Base-by-base conservation (phyloP, 1,140 invertebrate genomes). In the Zaprionus capensis region DNA sequence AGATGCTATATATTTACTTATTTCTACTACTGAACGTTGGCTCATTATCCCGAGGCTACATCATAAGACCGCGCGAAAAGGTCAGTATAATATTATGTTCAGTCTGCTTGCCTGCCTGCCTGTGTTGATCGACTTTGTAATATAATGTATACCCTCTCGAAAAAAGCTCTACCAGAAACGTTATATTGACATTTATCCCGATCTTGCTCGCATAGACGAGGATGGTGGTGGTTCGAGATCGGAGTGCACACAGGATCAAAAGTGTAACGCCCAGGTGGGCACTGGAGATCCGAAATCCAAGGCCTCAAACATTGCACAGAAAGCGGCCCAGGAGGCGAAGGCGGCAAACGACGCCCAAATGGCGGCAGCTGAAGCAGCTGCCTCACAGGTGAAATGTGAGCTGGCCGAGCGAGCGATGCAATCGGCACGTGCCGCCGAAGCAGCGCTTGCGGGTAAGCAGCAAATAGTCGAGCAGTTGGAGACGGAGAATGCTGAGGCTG, bases 361-460 rank as follows among this genome's bases (percentile, higher is more conserved):
- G 71, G 94, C 94, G 7, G 95, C 95, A 4, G 95, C 95, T 12
- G 94, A 94, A 22, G 94, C 95, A 72, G 95, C 95, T 14, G 93
- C 95, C 9, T 94, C 94, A 12, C 91, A 95, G 93, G 95, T 95
- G 3, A 95, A 95, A 91, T 93, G 94, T 12, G 94, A 95, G 85
- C 77, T 96, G 55, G 95, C 95, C 2, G 94, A 95, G 55, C 95
- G 95, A 84, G 95, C 95, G 2, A 75, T 94, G 9, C 94, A 95
- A 79, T 95, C 95, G 7, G 94, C 95, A 0, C 95, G 95, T 81
- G 95, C 95, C 7, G 95, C 95, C 1, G 94, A 95, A 73, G 95
- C 95, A 0, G 95, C 94, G 0, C 85, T 96, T 0, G 93, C 94
- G 14, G 94, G 94, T 0, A 96, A 96, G 76, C 93, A 95, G 80